phyloP scores from a whole-genome alignment of 2,888 invertebrate species.

The Orthosia cruda region DNA sequence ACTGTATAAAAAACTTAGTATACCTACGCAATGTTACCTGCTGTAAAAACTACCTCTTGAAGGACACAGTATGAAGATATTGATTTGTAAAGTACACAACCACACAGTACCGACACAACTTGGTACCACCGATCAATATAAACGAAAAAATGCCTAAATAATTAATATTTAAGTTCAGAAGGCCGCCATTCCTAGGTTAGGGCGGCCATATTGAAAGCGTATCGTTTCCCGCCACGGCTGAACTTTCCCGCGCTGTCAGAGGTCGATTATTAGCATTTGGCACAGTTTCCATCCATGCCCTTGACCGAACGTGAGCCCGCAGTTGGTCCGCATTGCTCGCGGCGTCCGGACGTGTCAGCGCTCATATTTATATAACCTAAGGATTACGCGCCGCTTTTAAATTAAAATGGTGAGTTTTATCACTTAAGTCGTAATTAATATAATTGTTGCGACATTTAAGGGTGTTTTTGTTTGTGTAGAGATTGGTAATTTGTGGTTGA shows the following conservation, averaged over 20 bases:
- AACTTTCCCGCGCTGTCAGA: conserved; percentile 86
- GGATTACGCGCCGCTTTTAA: conserved; percentile 77
- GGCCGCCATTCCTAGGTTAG: conserved; percentile 43
- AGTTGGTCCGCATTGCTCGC: conserved; percentile 85
- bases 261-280: conserved; percentile 82
- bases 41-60: not conserved
- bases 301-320: conserved; percentile 86
- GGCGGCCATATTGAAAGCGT: conserved; percentile 32
- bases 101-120: conserved; percentile 51
- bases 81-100: conserved; percentile 34
- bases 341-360: conserved; percentile 71
- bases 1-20: not conserved
- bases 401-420: conserved; percentile 85
- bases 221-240: conserved; percentile 66
- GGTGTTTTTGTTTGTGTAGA: not conserved
- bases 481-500: not conserved
- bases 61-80: conserved; percentile 9
- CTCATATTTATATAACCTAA: conserved; percentile 55
- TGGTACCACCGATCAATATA: conserved; percentile 54
- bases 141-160: conserved; percentile 37
- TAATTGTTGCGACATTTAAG: conserved; percentile 4
- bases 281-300: conserved; percentile 87
- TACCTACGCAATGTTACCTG: not conserved
- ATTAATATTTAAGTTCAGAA: conserved; percentile 32
- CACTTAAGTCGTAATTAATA: conserved; percentile 45